A percentile compares a stretch with the other conserved stretches of the same genome.
phyloP scores from a whole-genome alignment of 1,140 invertebrate species.

The Drosophila jambulina region DNA sequence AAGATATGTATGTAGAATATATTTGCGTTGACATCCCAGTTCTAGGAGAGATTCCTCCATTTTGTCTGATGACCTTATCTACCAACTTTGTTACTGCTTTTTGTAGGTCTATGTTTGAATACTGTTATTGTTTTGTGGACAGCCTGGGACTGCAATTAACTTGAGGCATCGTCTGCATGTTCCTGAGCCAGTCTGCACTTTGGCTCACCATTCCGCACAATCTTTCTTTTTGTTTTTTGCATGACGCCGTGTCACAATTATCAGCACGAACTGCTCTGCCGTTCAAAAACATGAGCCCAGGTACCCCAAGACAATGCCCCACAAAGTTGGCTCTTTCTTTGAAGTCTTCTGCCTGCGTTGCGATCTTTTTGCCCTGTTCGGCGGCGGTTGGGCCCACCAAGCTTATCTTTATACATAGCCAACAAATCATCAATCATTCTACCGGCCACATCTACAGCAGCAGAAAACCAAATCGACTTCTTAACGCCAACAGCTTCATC shows the following conservation, averaged over 20 bases:
- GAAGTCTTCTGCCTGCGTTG: slow-evolving; percentile 34
- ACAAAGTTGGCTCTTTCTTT: slow-evolving; percentile 28
- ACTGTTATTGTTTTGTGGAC: neutral
- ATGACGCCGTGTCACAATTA: slow-evolving; percentile 66
- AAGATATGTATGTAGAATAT: neutral
- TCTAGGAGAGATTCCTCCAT: neutral
- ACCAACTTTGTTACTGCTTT: slow-evolving; percentile 17
- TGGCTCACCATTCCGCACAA: slow-evolving; percentile 15
- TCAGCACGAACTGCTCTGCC: slow-evolving; percentile 70
- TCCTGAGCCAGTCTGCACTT: slow-evolving; percentile 17
- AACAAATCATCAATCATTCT: slow-evolving; percentile 78
- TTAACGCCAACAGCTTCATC: slow-evolving; percentile 74
- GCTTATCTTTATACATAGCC: slow-evolving; percentile 62
- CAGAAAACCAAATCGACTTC: slow-evolving; percentile 70
- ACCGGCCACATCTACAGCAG: slow-evolving; percentile 37
- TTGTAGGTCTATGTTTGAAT: slow-evolving; percentile 17
- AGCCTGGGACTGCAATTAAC: slow-evolving; percentile 46
- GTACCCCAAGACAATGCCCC: slow-evolving; percentile 64
- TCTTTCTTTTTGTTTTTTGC: slow-evolving; percentile 44
- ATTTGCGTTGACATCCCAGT: neutral
- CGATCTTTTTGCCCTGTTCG: slow-evolving; percentile 32
- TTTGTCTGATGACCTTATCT: slow-evolving; percentile 1
- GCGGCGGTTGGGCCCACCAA: slow-evolving; percentile 27
- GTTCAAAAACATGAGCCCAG: slow-evolving; percentile 63
- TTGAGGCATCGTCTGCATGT: slow-evolving; percentile 34